Conservation (phyloP, 2,113 vertebrate species). For the Sceloporus tristichus region DNA sequence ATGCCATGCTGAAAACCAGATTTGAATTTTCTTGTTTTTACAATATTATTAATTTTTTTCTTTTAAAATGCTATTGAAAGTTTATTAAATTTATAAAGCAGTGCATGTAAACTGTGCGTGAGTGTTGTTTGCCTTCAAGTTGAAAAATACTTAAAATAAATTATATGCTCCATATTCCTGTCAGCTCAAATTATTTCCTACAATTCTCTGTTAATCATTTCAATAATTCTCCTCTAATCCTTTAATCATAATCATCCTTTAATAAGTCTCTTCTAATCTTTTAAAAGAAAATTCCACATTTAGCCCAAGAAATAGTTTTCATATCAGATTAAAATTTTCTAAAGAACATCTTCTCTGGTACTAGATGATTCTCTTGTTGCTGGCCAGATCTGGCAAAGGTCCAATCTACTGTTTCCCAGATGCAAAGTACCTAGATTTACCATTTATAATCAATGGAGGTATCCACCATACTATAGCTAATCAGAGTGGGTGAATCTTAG, state of each 20-base stretch:
- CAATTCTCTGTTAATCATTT: background rate
- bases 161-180: background rate
- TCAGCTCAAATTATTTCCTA: background rate
- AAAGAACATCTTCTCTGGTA: background rate
- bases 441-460: background rate
- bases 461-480: background rate
- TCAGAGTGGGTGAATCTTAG: background rate
- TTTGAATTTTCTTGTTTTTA: no score
- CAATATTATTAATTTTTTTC: no score
- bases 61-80: background rate
- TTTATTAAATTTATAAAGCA: background rate
- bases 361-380: background rate
- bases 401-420: background rate
- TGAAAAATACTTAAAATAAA: background rate
- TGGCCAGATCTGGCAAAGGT: background rate
- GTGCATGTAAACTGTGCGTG: background rate
- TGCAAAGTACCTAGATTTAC: background rate
- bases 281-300: background rate
- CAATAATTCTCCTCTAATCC: background rate
- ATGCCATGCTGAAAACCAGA: no score
- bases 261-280: background rate
- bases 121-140: no score
- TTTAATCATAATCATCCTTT: background rate
- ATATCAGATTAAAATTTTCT: background rate
- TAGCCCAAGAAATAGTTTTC: background rate